Percentiles rank a stretch among this genome's conserved stretches.
These are phyloP conservation scores for Drosophila emarginata DNA, from an alignment of 2,888 invertebrate species.

Conservation along the genomic window DNA sequence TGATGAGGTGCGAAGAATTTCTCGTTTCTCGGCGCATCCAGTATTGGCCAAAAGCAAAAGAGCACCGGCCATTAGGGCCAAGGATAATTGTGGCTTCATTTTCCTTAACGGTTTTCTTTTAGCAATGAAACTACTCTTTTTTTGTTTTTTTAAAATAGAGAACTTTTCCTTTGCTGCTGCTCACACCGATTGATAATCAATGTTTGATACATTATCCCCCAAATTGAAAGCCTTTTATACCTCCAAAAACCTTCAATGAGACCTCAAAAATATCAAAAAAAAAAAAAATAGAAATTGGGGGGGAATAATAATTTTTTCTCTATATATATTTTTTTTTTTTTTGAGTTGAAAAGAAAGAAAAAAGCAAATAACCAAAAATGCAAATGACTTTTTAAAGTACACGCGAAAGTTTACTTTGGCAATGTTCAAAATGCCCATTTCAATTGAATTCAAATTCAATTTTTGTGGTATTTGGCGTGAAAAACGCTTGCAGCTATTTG, in stretches of 20 bases:
- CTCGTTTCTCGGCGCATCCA: neutral
- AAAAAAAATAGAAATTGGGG: neutral
- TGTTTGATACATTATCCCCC: conserved; percentile 69
- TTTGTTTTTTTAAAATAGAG: neutral
- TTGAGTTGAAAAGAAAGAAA: neutral
- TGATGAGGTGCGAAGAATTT: neutral
- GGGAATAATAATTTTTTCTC: neutral
- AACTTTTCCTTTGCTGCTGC: conserved; percentile 32
- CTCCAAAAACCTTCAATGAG: conserved; percentile 18
- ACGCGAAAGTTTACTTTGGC: conserved; percentile 41
- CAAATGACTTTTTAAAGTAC: conserved; percentile 48
- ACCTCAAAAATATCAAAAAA: neutral
- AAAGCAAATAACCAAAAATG: conserved; percentile 39
- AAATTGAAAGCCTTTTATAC: conserved; percentile 71
- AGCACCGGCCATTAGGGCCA: neutral
- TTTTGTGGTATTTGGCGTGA: conserved; percentile 21
- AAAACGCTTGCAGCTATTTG: conserved; percentile 68
- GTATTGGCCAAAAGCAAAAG: neutral
- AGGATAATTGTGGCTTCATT: conserved; percentile 12
- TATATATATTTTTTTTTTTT: too few relatives aligned
- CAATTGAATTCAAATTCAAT: conserved; percentile 59
- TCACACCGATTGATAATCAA: conserved; percentile 69
- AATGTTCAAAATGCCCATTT: conserved; percentile 29
- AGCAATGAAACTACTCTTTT: conserved; percentile 38
- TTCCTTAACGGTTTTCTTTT: neutral